Evolutionary conservation across 1,140 invertebrate genomes (phyloP), one percentile per base, ranked within the genome.

Genomic region (Brachystomella parvula): DNA sequence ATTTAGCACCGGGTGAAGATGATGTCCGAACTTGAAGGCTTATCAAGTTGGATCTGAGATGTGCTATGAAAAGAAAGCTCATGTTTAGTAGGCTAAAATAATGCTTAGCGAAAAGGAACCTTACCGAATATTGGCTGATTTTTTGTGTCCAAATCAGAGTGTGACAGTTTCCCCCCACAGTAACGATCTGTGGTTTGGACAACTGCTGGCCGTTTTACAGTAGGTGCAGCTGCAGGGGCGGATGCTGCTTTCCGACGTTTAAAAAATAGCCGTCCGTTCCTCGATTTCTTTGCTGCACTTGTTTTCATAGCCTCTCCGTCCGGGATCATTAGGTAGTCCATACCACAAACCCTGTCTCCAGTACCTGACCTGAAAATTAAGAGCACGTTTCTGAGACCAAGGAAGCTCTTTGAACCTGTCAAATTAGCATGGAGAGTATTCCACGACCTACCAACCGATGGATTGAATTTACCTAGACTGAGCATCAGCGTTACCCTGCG

Each of bases 241-340:
- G 64, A 12, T n/a, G 64, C 65, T 21, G 65, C 63, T 3, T 58
- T 31, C 6, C 67, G 62, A n/a, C 71, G 57, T 3, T 39, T 24
- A 47, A 73, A 71, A 1, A 73, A 56, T 1, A 66, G 21, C 28
- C 65, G 24, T 2, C 15, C 58, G n/a, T 44, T 47, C 21, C 61
- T 19, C 53, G 33, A 12, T 17, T 62, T 29, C 2, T 6, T 9
- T 12, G 9, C 12, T n/a, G 19, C 3, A 31, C 32, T 31, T 19
- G 12, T 56, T 21, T 26, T 21, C 15, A 67, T 56, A 3, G 56
- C 62, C 21, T 56, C 30, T 47, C 68, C 71, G 31, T 69, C 65
- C 9, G 71, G 68, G 33, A 73, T 73, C 21, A 73, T 28, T 17
- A 73, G n/a, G 53, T 70, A 73, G 47, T 73, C 71, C 30, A 53